Evolutionary conservation across 2,113 vertebrate species (phyloP).

Genomic region (Canis aureus): DNA sequence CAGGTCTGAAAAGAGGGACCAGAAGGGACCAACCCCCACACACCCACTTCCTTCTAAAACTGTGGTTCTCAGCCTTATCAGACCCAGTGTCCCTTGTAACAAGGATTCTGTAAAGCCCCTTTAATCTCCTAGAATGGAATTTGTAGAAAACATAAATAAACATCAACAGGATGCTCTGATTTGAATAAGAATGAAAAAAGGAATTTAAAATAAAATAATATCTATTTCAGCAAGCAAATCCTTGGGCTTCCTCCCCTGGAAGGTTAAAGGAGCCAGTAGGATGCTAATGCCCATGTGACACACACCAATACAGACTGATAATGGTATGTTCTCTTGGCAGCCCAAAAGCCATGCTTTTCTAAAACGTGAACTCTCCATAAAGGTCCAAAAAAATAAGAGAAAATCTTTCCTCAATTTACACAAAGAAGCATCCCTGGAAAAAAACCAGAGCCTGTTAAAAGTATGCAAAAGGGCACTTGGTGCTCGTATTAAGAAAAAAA

Average conservation of each 20-base stretch:
- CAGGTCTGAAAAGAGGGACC: not conserved
- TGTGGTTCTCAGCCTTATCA: not conserved
- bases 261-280: not conserved
- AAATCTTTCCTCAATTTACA: not conserved
- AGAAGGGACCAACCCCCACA: not conserved
- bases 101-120: not conserved
- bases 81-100: not conserved
- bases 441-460: not conserved
- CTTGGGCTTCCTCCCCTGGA: not conserved
- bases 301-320: not conserved
- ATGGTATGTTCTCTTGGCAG: not conserved
- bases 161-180: not conserved
- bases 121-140: constrained; percentile 41
- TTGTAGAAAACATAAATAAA: constrained; percentile 12
- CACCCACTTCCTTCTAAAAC: not conserved
- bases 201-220: constrained; percentile 39
- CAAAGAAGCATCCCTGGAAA: not conserved
- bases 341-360: constrained; percentile 6
- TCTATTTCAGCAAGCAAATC: not conserved
- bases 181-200: not conserved
- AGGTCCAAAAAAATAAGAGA: not conserved
- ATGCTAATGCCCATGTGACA: not conserved
- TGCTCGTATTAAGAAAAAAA: not conserved
- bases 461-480: not conserved
- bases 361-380: not conserved